These are phyloP conservation scores for Smittia sp. DNA, from an alignment of 2,888 invertebrate genomes.

Conservation along the genomic window DNA sequence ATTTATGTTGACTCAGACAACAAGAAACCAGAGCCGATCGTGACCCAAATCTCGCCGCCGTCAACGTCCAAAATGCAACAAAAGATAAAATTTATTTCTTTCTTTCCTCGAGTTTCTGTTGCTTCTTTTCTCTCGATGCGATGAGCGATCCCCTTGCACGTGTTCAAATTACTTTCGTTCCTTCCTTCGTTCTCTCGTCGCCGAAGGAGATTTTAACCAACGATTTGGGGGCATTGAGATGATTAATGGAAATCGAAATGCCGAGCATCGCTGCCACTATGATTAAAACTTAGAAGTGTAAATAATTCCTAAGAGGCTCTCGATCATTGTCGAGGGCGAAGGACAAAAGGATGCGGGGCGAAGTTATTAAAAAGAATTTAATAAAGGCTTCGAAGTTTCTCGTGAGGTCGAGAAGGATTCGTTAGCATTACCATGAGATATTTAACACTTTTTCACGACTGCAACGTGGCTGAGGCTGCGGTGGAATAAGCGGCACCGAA, in stretches of 20 bases:
- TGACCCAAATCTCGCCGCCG: neutral
- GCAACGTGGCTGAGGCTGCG: neutral
- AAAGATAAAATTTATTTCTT: neutral
- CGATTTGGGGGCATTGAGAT: slow-evolving; percentile 35
- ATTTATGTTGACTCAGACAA: neutral
- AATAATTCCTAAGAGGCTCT: slow-evolving; percentile 30
- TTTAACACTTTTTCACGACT: slow-evolving; percentile 16
- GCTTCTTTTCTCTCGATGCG: neutral
- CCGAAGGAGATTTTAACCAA: slow-evolving; percentile 16
- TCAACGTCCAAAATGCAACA: slow-evolving; percentile 10
- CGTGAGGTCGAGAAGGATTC: slow-evolving; percentile 24
- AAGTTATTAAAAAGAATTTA: slow-evolving; percentile 13
- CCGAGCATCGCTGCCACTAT: slow-evolving; percentile 7
- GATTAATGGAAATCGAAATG: slow-evolving; percentile 32
- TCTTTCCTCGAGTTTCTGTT: neutral
- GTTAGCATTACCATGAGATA: slow-evolving; percentile 28
- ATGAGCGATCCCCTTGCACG: slow-evolving; percentile 34
- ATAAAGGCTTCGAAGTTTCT: neutral
- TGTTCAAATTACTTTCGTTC: slow-evolving; percentile 37
- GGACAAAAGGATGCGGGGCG: slow-evolving; percentile 10
- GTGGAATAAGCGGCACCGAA: neutral
- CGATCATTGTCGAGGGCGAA: slow-evolving; percentile 10
- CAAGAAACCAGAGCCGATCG: neutral
- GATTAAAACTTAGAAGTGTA: slow-evolving; percentile 31
- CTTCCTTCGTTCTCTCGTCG: slow-evolving; percentile 8